These are phyloP conservation scores for Mesoligia furuncula DNA, from an alignment of 2,888 invertebrate species.

Conservation along the genomic window DNA sequence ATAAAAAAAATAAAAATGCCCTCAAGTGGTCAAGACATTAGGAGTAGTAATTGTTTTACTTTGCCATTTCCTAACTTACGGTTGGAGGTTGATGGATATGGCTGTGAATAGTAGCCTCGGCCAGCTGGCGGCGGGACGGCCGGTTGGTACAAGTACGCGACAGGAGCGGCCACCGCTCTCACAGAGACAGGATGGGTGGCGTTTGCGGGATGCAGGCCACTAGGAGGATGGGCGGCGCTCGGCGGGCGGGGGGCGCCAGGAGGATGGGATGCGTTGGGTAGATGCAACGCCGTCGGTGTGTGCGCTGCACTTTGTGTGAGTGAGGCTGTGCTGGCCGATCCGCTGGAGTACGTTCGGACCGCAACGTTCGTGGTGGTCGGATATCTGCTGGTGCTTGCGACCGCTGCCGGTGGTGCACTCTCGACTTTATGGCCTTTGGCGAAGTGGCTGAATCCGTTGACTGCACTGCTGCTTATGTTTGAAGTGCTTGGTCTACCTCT, in stretches of 20 bases:
- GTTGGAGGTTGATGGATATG: conserved; percentile 37
- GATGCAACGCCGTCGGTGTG: conserved; percentile 16
- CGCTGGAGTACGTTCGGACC: conserved; percentile 39
- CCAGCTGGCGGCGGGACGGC: conserved; percentile 63
- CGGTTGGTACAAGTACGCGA: conserved; percentile 60
- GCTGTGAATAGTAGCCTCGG: conserved; percentile 58
- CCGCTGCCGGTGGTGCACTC: background rate
- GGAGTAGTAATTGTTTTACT: background rate
- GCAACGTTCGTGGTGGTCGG: conserved; percentile 31
- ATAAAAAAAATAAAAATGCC: background rate
- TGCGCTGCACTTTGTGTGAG: conserved; percentile 15
- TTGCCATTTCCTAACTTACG: conserved; percentile 56
- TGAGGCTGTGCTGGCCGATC: conserved; percentile 5
- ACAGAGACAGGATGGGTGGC: conserved; percentile 19
- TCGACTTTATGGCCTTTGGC: conserved; percentile 42
- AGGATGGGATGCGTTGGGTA: conserved; percentile 6
- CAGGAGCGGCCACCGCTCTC: conserved; percentile 39
- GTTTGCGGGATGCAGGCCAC: conserved; percentile 9
- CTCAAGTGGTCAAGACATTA: background rate
- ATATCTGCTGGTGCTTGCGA: conserved; percentile 39
- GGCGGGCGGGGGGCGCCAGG: conserved; percentile 5
- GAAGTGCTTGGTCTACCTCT: conserved; percentile 38
- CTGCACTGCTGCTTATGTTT: conserved; percentile 18
- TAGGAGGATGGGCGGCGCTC: conserved; percentile 5
- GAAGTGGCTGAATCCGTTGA: conserved; percentile 47